Conservation (phyloP, 2,888 invertebrate species). For the Cheilosia urbana region DNA sequence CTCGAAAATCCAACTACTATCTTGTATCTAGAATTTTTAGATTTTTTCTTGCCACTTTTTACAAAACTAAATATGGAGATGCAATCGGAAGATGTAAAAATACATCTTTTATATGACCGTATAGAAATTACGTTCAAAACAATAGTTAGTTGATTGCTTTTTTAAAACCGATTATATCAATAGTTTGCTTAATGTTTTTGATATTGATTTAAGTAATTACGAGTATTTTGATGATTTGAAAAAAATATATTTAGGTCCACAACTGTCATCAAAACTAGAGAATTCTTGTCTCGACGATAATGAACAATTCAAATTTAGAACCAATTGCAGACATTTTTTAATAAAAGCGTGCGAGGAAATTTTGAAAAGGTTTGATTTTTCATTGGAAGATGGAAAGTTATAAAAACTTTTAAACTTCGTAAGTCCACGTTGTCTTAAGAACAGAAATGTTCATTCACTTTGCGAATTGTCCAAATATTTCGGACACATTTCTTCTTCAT, state of each 20-base stretch:
- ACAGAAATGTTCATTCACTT: too few relatives aligned
- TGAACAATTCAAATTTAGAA: background rate
- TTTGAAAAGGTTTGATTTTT: background rate
- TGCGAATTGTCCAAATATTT: too few relatives aligned
- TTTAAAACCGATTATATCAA: background rate
- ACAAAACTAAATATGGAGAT: slow-evolving; percentile 11
- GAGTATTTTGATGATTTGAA: background rate
- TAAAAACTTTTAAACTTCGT: too few relatives aligned
- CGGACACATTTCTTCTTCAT: too few relatives aligned
- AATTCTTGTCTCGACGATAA: background rate
- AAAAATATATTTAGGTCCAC: background rate
- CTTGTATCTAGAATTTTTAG: background rate
- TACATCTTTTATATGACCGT: background rate
- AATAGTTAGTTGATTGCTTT: slow-evolving; percentile 15
- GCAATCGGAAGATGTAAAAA: slow-evolving; percentile 14
- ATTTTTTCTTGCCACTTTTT: slow-evolving; percentile 9
- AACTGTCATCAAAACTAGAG: background rate
- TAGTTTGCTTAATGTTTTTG: slow-evolving; percentile 4
- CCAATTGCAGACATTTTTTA: background rate
- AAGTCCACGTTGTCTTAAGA: too few relatives aligned
- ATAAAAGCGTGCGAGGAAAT: background rate
- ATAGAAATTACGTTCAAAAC: slow-evolving; percentile 17
- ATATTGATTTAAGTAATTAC: slow-evolving; percentile 8
- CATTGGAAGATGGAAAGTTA: too few relatives aligned
- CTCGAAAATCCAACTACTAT: slow-evolving; percentile 20